A percentile compares a stretch with the other conserved stretches of the same genome.
Evolutionary conservation across 2,888 invertebrate genomes (phyloP).

Genomic region (Noctua janthina): DNA sequence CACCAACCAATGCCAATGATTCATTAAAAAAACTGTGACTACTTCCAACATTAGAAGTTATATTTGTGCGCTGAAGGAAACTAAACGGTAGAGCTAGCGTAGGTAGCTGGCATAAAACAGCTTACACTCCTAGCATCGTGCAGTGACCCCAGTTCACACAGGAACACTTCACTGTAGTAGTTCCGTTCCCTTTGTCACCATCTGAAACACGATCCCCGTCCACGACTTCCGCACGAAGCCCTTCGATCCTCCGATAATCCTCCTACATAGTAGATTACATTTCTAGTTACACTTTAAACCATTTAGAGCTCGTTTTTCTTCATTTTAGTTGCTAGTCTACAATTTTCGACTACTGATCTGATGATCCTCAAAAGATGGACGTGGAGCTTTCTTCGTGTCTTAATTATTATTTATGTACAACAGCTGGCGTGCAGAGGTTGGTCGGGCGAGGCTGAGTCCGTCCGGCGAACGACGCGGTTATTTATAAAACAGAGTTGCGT

Average conservation of each 20-base stretch:
- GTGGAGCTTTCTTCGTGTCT: constrained; percentile 86
- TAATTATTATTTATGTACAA: constrained; percentile 90
- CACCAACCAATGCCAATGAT: neutral
- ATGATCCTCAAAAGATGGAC: constrained; percentile 73
- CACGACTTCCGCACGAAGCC: constrained; percentile 89
- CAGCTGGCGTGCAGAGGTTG: constrained; percentile 89
- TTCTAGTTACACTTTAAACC: constrained; percentile 65
- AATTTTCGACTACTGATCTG: constrained; percentile 45
- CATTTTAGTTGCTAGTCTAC: constrained; percentile 15
- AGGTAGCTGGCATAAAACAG: constrained; percentile 60
- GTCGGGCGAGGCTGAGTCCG: constrained; percentile 85
- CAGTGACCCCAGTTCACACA: constrained; percentile 74
- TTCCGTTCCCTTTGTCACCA: constrained; percentile 85
- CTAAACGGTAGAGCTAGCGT: constrained; percentile 32
- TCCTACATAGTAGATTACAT: constrained; percentile 74
- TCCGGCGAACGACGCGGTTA: constrained; percentile 89
- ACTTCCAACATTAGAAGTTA: constrained; percentile 19
- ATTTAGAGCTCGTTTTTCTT: constrained; percentile 48
- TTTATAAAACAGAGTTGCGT: constrained; percentile 90
- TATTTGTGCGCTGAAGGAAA: constrained; percentile 41
- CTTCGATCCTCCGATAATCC: constrained; percentile 82
- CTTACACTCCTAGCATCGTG: constrained; percentile 68
- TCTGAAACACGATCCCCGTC: constrained; percentile 84
- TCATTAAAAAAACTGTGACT: neutral
- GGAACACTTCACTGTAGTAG: constrained; percentile 83